phyloP scores from a whole-genome alignment of 1,140 invertebrate species.

The Drosophila asahinai region DNA sequence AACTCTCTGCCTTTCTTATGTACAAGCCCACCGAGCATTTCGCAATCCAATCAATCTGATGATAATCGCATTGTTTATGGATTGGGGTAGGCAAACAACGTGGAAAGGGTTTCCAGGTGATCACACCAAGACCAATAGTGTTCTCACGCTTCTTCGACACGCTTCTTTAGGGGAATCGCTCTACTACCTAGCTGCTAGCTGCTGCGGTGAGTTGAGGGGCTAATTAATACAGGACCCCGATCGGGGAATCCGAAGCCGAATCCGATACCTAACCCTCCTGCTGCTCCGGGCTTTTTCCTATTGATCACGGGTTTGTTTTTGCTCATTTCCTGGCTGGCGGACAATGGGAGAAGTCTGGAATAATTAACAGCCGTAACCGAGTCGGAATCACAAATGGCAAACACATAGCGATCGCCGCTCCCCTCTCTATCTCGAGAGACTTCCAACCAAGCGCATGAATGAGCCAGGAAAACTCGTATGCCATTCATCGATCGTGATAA shows the following conservation, averaged over 20 bases:
- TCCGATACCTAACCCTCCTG: slow-evolving; percentile 43
- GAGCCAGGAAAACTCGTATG: slow-evolving; percentile 46
- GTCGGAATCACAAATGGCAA: slow-evolving; percentile 57
- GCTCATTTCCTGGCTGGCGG: slow-evolving; percentile 42
- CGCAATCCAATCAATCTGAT: slow-evolving; percentile 64
- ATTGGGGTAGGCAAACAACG: slow-evolving; percentile 49
- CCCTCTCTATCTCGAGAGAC: slow-evolving; percentile 17
- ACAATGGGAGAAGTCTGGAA: slow-evolving; percentile 54
- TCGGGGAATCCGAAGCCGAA: slow-evolving; percentile 6
- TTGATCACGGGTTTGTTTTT: slow-evolving; percentile 44
- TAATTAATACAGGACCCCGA: slow-evolving; percentile 49
- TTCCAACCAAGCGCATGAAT: slow-evolving; percentile 54
- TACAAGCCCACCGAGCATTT: slow-evolving; percentile 18
- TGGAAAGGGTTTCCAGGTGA: slow-evolving; percentile 43
- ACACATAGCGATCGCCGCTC: not conserved
- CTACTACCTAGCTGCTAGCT: slow-evolving; percentile 19
- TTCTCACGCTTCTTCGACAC: slow-evolving; percentile 71
- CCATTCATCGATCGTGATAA: slow-evolving; percentile 70
- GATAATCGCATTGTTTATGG: slow-evolving; percentile 78
- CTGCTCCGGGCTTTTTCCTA: slow-evolving; percentile 20
- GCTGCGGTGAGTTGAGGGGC: slow-evolving; percentile 59
- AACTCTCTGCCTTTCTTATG: slow-evolving; percentile 2
- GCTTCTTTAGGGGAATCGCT: slow-evolving; percentile 47
- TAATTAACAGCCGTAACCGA: slow-evolving; percentile 73
- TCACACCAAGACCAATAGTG: slow-evolving; percentile 39